Percentiles rank a stretch among this genome's conserved stretches.
Evolutionary conservation across 2,888 invertebrate species (phyloP).

Genomic region (Rhodophaea formosa): DNA sequence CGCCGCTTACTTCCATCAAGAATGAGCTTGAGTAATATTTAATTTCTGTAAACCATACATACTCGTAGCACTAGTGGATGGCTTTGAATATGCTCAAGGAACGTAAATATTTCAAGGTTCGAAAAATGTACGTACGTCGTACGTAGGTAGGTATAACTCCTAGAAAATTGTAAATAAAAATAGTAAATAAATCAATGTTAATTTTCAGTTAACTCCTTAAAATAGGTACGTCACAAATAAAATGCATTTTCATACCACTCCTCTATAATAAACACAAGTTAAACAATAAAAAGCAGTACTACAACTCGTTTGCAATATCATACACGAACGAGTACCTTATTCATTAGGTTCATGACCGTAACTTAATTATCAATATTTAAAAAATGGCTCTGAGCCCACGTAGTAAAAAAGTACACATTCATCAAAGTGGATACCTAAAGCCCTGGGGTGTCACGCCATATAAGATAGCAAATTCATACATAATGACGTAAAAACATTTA

Average conservation of each 20-base stretch:
- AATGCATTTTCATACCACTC: background rate
- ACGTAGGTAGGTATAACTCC: too few relatives aligned
- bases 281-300: background rate
- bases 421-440: background rate
- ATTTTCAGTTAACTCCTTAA: background rate
- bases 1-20: too few relatives aligned
- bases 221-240: background rate
- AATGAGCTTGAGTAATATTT: too few relatives aligned
- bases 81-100: too few relatives aligned
- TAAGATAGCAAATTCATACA: too few relatives aligned
- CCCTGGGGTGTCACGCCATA: too few relatives aligned
- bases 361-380: conserved; percentile 14
- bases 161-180: too few relatives aligned
- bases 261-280: background rate
- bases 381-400: conserved; percentile 7
- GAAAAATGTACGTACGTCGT: too few relatives aligned
- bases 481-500: too few relatives aligned
- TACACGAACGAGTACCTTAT: background rate
- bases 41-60: too few relatives aligned
- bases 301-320: background rate
- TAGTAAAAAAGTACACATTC: conserved; percentile 12
- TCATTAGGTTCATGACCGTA: background rate
- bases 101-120: too few relatives aligned
- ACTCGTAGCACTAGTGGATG: too few relatives aligned
- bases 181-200: background rate